Evolutionary conservation across 2,888 invertebrate species (phyloP), one percentile per base, ranked within the genome.

Genomic region (Volucella inanis): DNA sequence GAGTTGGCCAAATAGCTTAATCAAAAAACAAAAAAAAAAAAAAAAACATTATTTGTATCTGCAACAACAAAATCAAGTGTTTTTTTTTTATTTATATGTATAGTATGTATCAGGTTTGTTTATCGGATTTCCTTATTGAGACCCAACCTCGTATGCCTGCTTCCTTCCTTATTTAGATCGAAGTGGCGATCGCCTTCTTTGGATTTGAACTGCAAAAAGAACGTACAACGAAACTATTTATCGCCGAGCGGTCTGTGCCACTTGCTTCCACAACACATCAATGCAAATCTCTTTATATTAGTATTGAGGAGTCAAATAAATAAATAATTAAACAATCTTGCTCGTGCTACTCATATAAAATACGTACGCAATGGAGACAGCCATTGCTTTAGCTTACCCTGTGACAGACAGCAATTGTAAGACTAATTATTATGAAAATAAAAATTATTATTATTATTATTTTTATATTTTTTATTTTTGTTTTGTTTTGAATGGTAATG

Each of bases 111-210:
- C 80, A 81, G 72, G 80, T 80, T 85, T 67, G 76, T 57, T 77
- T 77, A 81, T 81, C 77, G 81, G 81, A 82, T 82, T 86, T 86
- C 86, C 86, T 86, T 86, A 86, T 86, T 74, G n/a, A 78, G 77
- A 82, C 70, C 52, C 41, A 59, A 74, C 15, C 74, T 76, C 68
- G 74, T 78, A 74, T 78, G 68, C 65, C 70, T 82, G 78, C 76
- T 86, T 86, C 86, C 86, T 86, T 78, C 86, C 86, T 70, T 86
- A 86, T 86, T 82, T 86, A 86, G 86, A 74, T 78, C 77, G 81
- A 82, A 75, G 72, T 71, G 74, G 82, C 82, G 72, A 81, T 81
- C 77, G 74, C 86, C 86, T 74, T 86, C 68, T 86, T 86, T 72
- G 86, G 77, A 74, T 76, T 75, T 77, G 82, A 41, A 49, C 18